phyloP scores from a whole-genome alignment of 1,140 invertebrate genomes.

The Pantala flavescens region DNA sequence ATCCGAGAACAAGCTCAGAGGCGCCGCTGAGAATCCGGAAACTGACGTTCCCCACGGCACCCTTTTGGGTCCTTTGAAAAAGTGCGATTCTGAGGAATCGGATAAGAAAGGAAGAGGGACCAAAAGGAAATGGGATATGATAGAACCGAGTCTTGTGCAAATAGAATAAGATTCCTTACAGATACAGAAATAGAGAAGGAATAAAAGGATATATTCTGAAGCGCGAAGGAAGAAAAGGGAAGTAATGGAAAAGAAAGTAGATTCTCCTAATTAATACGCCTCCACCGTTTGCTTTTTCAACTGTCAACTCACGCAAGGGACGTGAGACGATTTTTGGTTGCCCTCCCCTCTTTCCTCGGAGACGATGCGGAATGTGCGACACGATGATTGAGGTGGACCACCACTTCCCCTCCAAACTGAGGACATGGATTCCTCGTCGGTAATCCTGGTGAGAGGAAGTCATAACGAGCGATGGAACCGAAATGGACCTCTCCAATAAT shows the following conservation, averaged over 20 bases:
- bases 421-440: too few species aligned
- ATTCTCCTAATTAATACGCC: conserved; percentile 1
- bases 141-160: too few species aligned
- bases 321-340: neutral
- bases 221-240: neutral
- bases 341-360: neutral
- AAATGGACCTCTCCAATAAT: too few species aligned
- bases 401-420: neutral
- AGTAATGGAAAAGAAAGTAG: neutral
- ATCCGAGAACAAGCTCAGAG: neutral
- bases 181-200: too few species aligned
- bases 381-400: neutral
- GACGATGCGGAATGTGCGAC: too few species aligned
- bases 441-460: too few species aligned
- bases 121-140: too few species aligned
- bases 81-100: neutral
- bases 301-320: neutral
- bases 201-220: neutral
- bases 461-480: too few species aligned
- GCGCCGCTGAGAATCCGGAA: conserved; percentile 1
- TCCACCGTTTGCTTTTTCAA: neutral
- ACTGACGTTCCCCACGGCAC: neutral
- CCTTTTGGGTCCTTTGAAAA: neutral
- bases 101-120: neutral
- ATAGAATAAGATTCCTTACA: too few species aligned